These are phyloP conservation scores for Urophycis tenuis DNA, from an alignment of 2,797 vertebrate genomes.

Conservation along the genomic window DNA sequence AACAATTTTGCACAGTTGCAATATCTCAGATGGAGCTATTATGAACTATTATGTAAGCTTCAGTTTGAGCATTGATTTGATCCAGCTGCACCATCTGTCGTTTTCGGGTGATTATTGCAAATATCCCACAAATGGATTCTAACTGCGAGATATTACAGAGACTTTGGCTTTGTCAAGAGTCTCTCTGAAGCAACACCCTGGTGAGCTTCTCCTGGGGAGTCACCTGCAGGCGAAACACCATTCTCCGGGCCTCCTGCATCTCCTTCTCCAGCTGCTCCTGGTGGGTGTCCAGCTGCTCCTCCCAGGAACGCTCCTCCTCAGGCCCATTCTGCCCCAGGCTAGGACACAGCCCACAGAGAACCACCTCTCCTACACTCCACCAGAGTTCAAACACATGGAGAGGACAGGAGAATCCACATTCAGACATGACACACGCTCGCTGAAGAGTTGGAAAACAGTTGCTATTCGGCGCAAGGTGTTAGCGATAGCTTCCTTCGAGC, in stretches of 20 bases:
- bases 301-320: constrained; percentile 80
- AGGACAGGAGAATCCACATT: not conserved
- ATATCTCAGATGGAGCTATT: not conserved
- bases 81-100: not conserved
- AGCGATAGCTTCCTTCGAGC: constrained; percentile 7
- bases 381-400: not conserved
- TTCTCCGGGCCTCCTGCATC: constrained; percentile 96
- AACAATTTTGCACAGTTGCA: not conserved
- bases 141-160: too few relatives aligned
- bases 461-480: constrained; percentile 8
- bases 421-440: not conserved
- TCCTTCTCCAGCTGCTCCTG: constrained; percentile 97
- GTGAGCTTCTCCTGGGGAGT: constrained; percentile 7
- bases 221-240: constrained; percentile 97
- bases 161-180: not conserved
- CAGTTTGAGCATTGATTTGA: not conserved
- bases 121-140: too few relatives aligned
- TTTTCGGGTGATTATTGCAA: too few relatives aligned
- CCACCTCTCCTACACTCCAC: constrained; percentile 68
- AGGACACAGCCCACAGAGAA: constrained; percentile 65
- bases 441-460: not conserved
- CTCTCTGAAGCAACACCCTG: not conserved
- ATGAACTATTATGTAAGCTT: not conserved
- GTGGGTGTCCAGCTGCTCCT: constrained; percentile 91
- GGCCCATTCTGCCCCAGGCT: constrained; percentile 61